Base-by-base conservation (phyloP, 2,888 invertebrate species). In the Sinopyrophorus schimmeli region DNA sequence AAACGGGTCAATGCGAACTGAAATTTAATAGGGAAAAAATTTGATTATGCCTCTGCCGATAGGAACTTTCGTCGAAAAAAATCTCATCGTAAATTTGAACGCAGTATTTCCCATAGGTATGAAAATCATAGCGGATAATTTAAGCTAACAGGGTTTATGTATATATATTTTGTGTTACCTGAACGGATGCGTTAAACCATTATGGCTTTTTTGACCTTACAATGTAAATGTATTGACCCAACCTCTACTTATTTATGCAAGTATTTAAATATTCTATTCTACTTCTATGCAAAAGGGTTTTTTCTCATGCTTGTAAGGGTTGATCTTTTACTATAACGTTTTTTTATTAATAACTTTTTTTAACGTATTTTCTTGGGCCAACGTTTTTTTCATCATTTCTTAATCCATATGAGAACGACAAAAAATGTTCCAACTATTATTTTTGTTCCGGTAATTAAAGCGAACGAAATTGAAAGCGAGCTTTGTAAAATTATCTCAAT, bases 221-320 rank as follows among this genome's bases (percentile, higher is more conserved):
- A 68, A 74, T 73, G 74, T 72, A 74, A 74, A 74, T 74, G 62
- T 60, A 56, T 57, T 57, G 54, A 62, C 64, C 67, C 65, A 59
- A 63, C 66, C 65, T 64, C 64, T 61, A 59, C 62, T 68, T 69
- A 72, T 68, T 63, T 71, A 72, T 72, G 70, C 70, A 68, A 63
- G 59, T 65, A 73, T 74, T 72, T 69, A 69, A 72, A 68, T 69
- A 66, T 64, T 53, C 62, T 53, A 63, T 66, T 66, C 61, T 65
- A 60, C 57, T 65, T 52, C 57, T 50, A 31, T 57, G 54, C 55
- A 60, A 54, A 62, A 59, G 58, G 61, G 60, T 59, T 66, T 68
- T 68, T 68, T 69, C 67, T 68, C 68, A 68, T 63, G 68, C 61
- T 42, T 35, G 28, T 41, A 47, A 49, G 54, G 50, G 54, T 50